Base-by-base conservation (phyloP, 92 coral and sea anemone genomes). In the Palythoa grandiflora region DNA sequence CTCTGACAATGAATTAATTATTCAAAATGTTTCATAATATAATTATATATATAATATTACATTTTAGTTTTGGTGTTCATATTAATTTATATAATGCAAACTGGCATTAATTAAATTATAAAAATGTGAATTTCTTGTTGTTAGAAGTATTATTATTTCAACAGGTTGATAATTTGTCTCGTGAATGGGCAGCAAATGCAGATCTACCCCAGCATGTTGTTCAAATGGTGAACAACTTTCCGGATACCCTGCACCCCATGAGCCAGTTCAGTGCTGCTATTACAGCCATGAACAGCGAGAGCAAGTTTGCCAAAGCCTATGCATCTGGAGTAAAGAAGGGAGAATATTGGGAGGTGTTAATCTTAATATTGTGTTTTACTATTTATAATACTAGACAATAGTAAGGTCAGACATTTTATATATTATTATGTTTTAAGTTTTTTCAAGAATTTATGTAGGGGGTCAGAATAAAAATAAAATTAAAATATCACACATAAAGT, bases 251-350 rank as follows among this genome's bases (percentile, higher is more conserved):
- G 68, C 99, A 97, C 84, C 99, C 99, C 19, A 97, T 97, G 99
- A 94, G 98, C 76, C 99, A 97, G 93, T 93, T 97, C 71, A 94
- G 99, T 89, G 96, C 98, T 38, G 99, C 99, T 21, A 94, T 97
- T 80, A 97, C 99, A 1, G 99, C 99, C 59, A 95, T 97, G 99
- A 94, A 93, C 93, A 97, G 97, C 17, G 99, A 97, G 79, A 97
- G 99, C 92, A 93, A 96, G 71, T 97, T 97, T 89, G 96, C 95
- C 44, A 92, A 94, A 83, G 99, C 98, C 6, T 97, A 97, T 21
- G 86, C 88, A 14, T 73, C 92, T 66, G 99, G 99, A 71, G 96
- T 90, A 0, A 93, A 78, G 36, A 97, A 95, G 77, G 12, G 83
- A 12, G 90, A 91, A 9, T 92, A 91, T 90, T 97, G 99, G 99